phyloP scores from a whole-genome alignment of 2,888 invertebrate genomes.

The Brassicogethes aeneus region DNA sequence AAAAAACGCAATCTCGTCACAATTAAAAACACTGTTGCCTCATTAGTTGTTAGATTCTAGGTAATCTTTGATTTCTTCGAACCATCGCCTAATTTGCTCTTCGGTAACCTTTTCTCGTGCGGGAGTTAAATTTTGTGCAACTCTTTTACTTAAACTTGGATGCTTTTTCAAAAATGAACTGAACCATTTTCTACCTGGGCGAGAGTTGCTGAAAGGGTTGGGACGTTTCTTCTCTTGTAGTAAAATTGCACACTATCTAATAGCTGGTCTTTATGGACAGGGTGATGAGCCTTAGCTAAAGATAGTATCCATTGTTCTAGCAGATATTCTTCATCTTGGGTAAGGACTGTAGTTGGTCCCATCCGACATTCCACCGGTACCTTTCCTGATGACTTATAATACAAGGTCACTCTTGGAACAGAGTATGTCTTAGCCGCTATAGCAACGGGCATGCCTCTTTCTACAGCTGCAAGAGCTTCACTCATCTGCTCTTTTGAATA shows the following conservation, averaged over 20 bases:
- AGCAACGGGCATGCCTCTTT: conserved; percentile 10
- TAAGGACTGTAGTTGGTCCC: conserved; percentile 7
- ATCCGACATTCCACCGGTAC: conserved; percentile 8
- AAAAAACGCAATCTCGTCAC: too few species aligned
- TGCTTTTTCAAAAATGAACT: conserved; percentile 8
- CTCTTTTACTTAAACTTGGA: conserved; percentile 22
- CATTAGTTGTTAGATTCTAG: conserved; percentile 4
- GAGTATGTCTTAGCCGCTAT: conserved; percentile 17
- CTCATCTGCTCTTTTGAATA: background rate
- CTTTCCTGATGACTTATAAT: conserved; percentile 13
- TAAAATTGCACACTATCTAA: conserved; percentile 23
- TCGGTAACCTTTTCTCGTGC: conserved; percentile 8
- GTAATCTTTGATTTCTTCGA: conserved; percentile 6
- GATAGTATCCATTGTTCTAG: conserved; percentile 20
- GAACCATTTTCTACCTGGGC: conserved; percentile 31
- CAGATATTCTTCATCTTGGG: conserved; percentile 6
- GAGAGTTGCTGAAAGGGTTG: conserved; percentile 22
- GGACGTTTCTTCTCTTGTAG: conserved; percentile 18
- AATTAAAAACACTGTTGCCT: too few species aligned
- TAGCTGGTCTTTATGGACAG: conserved; percentile 26
- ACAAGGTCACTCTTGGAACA: conserved; percentile 16
- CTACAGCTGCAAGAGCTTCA: conserved; percentile 13
- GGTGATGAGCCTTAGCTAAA: conserved; percentile 25
- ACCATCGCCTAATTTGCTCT: conserved; percentile 9
- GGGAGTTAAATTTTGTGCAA: conserved; percentile 17